phyloP scores from a whole-genome alignment of 2,888 invertebrate genomes.

The Lithophane leautieri region DNA sequence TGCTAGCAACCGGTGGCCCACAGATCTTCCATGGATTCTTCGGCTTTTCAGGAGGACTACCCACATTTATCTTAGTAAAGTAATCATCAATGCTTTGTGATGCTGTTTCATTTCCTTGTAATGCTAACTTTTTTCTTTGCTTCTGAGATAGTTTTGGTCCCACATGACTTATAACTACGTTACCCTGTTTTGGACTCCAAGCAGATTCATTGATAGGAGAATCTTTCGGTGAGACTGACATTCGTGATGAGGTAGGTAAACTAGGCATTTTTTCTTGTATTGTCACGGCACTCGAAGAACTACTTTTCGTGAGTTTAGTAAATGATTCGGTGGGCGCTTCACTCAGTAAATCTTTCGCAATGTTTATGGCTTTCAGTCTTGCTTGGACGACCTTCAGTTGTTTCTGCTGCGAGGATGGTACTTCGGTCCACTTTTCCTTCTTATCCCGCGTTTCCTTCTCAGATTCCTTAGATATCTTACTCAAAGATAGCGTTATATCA shows the following conservation, averaged over 20 bases:
- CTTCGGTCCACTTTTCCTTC: constrained; percentile 87
- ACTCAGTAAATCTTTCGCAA: constrained; percentile 83
- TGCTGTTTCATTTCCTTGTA: constrained; percentile 81
- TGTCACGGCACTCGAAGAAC: constrained; percentile 74
- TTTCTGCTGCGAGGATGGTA: constrained; percentile 83
- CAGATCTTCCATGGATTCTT: constrained; percentile 88
- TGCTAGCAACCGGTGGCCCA: constrained; percentile 78
- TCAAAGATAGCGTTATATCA: constrained; percentile 84
- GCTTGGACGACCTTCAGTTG: constrained; percentile 88
- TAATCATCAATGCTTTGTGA: constrained; percentile 78
- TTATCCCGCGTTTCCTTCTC: constrained; percentile 76
- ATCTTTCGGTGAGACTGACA: constrained; percentile 83
- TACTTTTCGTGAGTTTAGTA: constrained; percentile 82
- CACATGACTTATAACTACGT: constrained; percentile 82
- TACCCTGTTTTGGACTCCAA: constrained; percentile 78
- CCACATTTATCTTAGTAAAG: constrained; percentile 75
- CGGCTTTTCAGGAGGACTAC: constrained; percentile 83
- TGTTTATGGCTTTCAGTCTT: constrained; percentile 84
- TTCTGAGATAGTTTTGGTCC: constrained; percentile 92
- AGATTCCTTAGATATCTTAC: constrained; percentile 77
- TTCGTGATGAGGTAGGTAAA: constrained; percentile 74
- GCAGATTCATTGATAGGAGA: constrained; percentile 74
- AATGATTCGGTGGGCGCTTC: constrained; percentile 82
- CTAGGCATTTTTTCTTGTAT: constrained; percentile 70
- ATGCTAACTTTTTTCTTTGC: constrained; percentile 91